A percentile compares a stretch with the other conserved stretches of the same genome.
Conservation (phyloP, 1,140 invertebrate species). For the Drosophila persimilis region DNA sequence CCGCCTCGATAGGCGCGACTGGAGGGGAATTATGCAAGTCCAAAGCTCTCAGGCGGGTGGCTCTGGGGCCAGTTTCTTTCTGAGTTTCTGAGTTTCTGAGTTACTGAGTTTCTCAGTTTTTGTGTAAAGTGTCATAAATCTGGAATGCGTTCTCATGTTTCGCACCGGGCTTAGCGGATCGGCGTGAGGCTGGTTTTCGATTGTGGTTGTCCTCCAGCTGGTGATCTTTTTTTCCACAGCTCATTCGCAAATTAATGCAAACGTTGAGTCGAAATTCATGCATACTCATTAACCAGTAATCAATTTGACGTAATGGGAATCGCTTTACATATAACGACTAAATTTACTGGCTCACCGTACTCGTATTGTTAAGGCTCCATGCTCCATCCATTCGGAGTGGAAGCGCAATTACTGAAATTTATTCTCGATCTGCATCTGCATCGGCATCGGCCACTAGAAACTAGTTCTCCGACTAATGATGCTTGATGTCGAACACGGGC, state of each 20-base stretch:
- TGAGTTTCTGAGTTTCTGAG: background rate
- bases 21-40: constrained; percentile 49
- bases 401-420: constrained; percentile 38
- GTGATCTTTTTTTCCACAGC: constrained; percentile 26
- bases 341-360: constrained; percentile 40
- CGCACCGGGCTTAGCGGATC: constrained; percentile 11
- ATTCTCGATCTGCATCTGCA: constrained; percentile 7
- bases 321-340: constrained; percentile 47
- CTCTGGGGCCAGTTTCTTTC: background rate
- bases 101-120: constrained; percentile 6
- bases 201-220: constrained; percentile 75
- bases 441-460: constrained; percentile 1
- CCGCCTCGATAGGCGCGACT: constrained; percentile 44
- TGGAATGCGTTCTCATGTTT: constrained; percentile 25
- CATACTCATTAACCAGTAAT: constrained; percentile 65
- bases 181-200: constrained; percentile 45
- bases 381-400: constrained; percentile 2
- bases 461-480: constrained; percentile 44
- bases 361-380: background rate
- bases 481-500: constrained; percentile 22
- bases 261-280: constrained; percentile 59
- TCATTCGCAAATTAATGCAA: constrained; percentile 43
- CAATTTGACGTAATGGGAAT: constrained; percentile 73
- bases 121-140: constrained; percentile 64
- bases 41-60: background rate